phyloP scores from a whole-genome alignment of 2,113 vertebrate species.

The Nanorana parkeri region DNA sequence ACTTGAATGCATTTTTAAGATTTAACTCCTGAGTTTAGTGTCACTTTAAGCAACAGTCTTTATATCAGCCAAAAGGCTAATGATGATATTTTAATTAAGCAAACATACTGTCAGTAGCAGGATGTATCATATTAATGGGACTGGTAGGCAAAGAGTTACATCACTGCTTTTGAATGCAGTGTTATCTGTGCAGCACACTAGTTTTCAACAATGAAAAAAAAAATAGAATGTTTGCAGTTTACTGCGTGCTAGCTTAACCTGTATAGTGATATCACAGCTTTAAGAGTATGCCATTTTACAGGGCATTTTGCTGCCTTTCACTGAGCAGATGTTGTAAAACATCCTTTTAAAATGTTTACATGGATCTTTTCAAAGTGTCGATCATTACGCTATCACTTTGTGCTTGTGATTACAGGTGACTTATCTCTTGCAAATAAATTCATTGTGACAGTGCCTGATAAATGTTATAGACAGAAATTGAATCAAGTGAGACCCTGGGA shows the following conservation, averaged over 20 bases:
- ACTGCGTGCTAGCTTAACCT: background rate
- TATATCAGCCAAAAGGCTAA: too few species aligned
- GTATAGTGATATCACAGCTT: conserved; percentile 3
- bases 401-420: conserved; percentile 38
- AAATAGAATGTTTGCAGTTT: background rate
- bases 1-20: too few species aligned
- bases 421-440: conserved; percentile 51
- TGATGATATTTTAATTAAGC: too few species aligned
- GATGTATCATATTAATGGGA: too few species aligned
- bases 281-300: background rate
- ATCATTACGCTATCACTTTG: conserved; percentile 45
- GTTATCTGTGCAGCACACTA: background rate
- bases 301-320: conserved; percentile 17
- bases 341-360: conserved; percentile 26
- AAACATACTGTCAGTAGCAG: too few species aligned
- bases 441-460: conserved; percentile 39
- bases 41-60: too few species aligned
- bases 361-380: conserved; percentile 17
- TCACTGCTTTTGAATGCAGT: too few species aligned
- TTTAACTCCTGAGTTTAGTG: too few species aligned
- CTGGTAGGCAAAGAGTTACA: too few species aligned
- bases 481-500: conserved; percentile 24
- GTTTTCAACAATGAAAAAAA: background rate
- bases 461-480: conserved; percentile 32
- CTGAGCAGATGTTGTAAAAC: conserved; percentile 48